These are phyloP conservation scores for Melinopterus prodromus DNA, from an alignment of 2,888 invertebrate genomes.

Conservation along the genomic window DNA sequence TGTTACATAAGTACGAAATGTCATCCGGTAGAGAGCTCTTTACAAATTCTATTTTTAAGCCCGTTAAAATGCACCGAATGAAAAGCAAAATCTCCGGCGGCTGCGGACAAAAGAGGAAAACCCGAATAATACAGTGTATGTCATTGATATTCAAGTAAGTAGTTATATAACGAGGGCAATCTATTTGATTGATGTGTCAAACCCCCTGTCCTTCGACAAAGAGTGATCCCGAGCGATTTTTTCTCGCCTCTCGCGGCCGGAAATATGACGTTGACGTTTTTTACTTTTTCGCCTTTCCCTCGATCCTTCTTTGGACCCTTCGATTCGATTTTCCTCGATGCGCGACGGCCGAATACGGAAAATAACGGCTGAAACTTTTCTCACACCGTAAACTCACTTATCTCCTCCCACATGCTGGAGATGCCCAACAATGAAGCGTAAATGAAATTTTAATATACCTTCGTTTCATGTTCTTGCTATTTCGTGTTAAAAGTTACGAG, in stretches of 20 bases:
- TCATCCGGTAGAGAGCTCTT: background rate
- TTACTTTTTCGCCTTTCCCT: slow-evolving; percentile 4
- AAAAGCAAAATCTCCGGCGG: background rate
- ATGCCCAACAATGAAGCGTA: background rate
- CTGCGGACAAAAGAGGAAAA: background rate
- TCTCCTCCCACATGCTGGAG: background rate
- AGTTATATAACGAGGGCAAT: slow-evolving; percentile 4
- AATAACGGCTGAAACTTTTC: background rate
- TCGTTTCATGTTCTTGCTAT: background rate
- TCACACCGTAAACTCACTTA: background rate
- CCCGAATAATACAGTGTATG: background rate
- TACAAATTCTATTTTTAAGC: background rate
- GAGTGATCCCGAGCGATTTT: background rate
- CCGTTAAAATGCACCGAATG: background rate
- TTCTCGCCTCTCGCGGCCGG: background rate
- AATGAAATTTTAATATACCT: background rate
- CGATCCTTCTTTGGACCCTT: background rate
- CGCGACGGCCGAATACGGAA: background rate
- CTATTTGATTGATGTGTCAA: slow-evolving; percentile 4
- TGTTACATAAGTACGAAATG: background rate
- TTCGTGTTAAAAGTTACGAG: background rate
- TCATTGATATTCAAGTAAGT: slow-evolving; percentile 4
- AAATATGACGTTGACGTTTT: slow-evolving; percentile 4
- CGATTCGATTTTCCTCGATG: background rate
- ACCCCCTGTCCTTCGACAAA: background rate